Percentiles rank a stretch among this genome's conserved stretches.
Conservation (phyloP, 2,113 vertebrate genomes). For the Galbula dea region DNA sequence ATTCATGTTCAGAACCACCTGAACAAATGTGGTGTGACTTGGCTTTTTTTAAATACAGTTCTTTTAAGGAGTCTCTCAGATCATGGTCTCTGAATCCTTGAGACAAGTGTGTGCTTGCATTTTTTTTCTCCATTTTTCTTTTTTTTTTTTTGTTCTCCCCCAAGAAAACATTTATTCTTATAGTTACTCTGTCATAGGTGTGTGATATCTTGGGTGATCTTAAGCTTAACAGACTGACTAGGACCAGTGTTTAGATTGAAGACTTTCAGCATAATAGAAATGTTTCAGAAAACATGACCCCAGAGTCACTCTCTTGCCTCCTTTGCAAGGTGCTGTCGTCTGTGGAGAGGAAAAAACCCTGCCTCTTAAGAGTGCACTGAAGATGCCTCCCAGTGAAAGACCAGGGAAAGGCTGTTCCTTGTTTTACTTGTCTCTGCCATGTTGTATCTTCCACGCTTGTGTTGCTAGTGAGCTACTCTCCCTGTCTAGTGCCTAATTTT, state of each 20-base stretch:
- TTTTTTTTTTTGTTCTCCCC: background rate
- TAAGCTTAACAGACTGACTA: background rate
- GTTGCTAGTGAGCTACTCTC: background rate
- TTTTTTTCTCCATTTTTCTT: background rate
- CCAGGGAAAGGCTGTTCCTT: background rate
- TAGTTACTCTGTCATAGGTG: rapidly evolving
- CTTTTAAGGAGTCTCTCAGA: background rate
- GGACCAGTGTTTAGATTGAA: background rate
- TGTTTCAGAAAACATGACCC: background rate
- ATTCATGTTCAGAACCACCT: background rate
- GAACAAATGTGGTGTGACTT: background rate
- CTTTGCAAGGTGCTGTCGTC: background rate
- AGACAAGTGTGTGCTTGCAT: background rate
- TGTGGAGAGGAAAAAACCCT: background rate
- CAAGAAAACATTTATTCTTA: background rate
- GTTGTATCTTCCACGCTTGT: background rate
- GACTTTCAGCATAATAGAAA: background rate
- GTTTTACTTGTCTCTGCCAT: background rate
- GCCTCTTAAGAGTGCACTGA: background rate
- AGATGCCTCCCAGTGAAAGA: background rate
- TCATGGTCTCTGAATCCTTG: background rate
- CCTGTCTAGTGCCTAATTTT: background rate
- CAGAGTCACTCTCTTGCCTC: background rate
- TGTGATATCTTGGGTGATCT: background rate
- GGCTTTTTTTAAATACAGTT: rapidly evolving